Evolutionary conservation across 2,113 vertebrate species (phyloP).

Genomic region (Glaucomys volans): DNA sequence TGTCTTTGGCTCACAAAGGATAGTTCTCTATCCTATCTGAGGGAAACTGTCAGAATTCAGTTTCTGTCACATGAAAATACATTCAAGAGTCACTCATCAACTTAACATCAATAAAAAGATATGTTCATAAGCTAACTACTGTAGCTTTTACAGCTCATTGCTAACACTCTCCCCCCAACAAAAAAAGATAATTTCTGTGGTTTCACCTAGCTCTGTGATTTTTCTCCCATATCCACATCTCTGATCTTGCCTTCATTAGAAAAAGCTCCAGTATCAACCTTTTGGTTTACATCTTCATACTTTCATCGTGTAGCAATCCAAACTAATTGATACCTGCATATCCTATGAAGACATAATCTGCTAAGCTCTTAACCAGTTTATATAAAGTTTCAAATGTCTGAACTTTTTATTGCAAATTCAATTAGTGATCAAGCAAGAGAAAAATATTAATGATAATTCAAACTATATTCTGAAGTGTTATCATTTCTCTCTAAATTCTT

Average conservation of each 20-base stretch:
- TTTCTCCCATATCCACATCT: neutral
- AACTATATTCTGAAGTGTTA: neutral
- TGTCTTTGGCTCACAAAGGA: conserved; percentile 24
- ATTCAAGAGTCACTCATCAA: conserved; percentile 33
- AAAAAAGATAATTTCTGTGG: neutral
- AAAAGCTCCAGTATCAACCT: neutral
- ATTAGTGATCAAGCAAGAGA: neutral
- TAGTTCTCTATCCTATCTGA: conserved; percentile 13
- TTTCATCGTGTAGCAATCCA: neutral
- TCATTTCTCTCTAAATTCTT: conserved; percentile 51
- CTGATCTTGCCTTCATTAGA: neutral
- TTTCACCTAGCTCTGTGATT: neutral
- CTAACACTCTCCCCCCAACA: neutral
- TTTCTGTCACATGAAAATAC: conserved; percentile 41
- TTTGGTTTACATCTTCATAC: neutral
- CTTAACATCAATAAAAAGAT: conserved; percentile 31
- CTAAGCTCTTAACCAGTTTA: conserved; percentile 6
- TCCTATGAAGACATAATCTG: conserved; percentile 20
- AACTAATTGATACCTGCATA: conserved; percentile 36
- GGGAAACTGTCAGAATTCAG: neutral
- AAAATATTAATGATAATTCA: conserved; percentile 30
- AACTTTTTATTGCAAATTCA: conserved; percentile 34
- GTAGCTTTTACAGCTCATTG: neutral
- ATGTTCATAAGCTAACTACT: neutral
- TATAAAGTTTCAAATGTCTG: conserved; percentile 7